These are phyloP conservation scores for Leptinotarsa tumamoca DNA, from an alignment of 2,888 invertebrate species.

Conservation along the genomic window DNA sequence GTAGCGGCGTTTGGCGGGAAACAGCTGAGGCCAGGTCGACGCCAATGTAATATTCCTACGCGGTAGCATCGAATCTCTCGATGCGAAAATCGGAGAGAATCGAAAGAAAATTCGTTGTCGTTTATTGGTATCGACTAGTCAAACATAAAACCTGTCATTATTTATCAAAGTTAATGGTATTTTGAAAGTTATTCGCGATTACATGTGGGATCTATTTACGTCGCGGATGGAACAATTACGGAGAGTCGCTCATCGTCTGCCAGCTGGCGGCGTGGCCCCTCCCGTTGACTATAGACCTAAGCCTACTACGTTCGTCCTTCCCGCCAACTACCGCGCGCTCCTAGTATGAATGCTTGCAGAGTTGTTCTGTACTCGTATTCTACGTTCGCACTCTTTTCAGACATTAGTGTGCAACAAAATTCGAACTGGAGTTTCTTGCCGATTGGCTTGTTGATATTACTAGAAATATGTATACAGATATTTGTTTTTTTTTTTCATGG, in stretches of 20 bases:
- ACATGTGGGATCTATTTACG: conserved; percentile 63
- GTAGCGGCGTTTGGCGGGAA: conserved; percentile 78
- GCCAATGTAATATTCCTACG: conserved; percentile 65
- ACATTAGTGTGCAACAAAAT: conserved; percentile 7
- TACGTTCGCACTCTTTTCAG: conserved; percentile 21
- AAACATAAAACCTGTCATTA: conserved; percentile 39
- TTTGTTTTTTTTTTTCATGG: neutral
- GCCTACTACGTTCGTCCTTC: conserved; percentile 61
- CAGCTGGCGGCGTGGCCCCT: conserved; percentile 71
- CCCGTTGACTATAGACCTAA: conserved; percentile 66
- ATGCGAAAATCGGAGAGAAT: conserved; percentile 5
- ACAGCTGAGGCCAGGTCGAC: conserved; percentile 74
- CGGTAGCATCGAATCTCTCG: conserved; percentile 30
- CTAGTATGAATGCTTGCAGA: conserved; percentile 48
- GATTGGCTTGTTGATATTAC: neutral
- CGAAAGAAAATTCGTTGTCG: neutral
- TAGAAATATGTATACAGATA: neutral
- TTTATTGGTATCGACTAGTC: conserved; percentile 8
- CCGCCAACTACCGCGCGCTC: conserved; percentile 56
- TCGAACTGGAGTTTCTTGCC: neutral
- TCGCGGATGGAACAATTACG: conserved; percentile 64
- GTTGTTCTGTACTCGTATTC: conserved; percentile 31
- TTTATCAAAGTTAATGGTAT: conserved; percentile 27
- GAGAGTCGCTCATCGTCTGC: conserved; percentile 69
- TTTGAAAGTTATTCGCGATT: conserved; percentile 41